Percentiles rank a stretch among this genome's conserved stretches.
These are phyloP conservation scores for Apoderus coryli DNA, from an alignment of 2,888 invertebrate species.

Conservation along the genomic window DNA sequence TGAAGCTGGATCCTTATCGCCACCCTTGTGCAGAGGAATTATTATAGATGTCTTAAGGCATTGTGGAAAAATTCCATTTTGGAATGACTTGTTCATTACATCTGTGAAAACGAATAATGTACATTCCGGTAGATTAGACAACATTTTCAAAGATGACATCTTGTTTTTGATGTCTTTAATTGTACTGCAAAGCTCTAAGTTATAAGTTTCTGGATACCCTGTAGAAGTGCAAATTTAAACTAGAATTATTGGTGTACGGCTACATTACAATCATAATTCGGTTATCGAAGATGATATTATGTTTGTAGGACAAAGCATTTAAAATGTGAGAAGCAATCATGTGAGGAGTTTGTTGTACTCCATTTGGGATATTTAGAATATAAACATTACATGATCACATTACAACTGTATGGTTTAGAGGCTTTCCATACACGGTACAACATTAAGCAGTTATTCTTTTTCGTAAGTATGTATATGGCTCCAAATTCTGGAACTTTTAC, in stretches of 20 bases:
- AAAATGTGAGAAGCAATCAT: slow-evolving; percentile 63
- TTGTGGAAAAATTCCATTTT: too few relatives aligned
- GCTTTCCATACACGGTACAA: slow-evolving; percentile 72
- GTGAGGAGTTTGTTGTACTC: slow-evolving; percentile 76
- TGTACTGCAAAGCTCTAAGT: too few relatives aligned
- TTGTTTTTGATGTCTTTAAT: too few relatives aligned
- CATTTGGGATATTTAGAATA: slow-evolving; percentile 85
- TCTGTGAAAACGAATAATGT: too few relatives aligned
- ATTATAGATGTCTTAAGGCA: too few relatives aligned
- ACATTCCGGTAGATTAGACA: too few relatives aligned
- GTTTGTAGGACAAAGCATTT: slow-evolving; percentile 59
- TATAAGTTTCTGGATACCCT: too few relatives aligned
- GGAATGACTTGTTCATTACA: too few relatives aligned
- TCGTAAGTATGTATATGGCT: slow-evolving; percentile 45
- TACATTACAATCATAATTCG: not conserved
- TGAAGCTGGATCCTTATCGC: too few relatives aligned
- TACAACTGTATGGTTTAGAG: slow-evolving; percentile 72
- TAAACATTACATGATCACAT: slow-evolving; percentile 72
- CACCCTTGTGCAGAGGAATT: too few relatives aligned
- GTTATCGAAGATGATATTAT: too few relatives aligned
- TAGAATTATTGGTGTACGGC: not conserved
- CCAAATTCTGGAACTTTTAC: not conserved
- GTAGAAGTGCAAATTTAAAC: not conserved
- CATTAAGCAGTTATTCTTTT: slow-evolving; percentile 71
- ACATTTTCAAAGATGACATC: too few relatives aligned